A percentile compares a stretch with the other conserved stretches of the same genome.
Evolutionary conservation across 2,888 invertebrate species (phyloP).

Genomic region (Tachina fera): DNA sequence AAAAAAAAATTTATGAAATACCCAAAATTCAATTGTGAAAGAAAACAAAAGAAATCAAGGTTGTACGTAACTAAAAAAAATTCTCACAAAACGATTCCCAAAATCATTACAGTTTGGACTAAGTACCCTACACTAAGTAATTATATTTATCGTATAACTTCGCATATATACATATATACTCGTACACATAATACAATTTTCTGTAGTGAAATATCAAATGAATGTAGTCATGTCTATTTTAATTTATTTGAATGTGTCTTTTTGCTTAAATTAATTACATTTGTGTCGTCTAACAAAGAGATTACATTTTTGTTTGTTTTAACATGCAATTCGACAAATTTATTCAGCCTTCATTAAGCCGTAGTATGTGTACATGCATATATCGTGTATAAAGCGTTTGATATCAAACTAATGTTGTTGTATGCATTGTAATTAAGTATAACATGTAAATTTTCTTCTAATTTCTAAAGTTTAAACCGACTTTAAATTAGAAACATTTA

Average conservation of each 20-base stretch:
- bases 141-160: too few relatives aligned
- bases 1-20: slow-evolving; percentile 11
- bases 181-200: not conserved
- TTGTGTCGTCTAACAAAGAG: slow-evolving; percentile 17
- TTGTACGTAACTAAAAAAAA: slow-evolving; percentile 10
- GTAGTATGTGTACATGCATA: too few relatives aligned
- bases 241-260: slow-evolving; percentile 22
- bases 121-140: not conserved
- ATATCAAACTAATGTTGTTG: slow-evolving; percentile 6
- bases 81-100: slow-evolving; percentile 35
- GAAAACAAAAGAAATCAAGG: slow-evolving; percentile 54
- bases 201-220: slow-evolving; percentile 19
- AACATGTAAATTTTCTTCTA: slow-evolving; percentile 6
- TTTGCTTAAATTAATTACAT: slow-evolving; percentile 8
- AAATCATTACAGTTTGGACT: not conserved
- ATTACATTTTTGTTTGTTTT: slow-evolving; percentile 24
- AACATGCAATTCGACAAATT: slow-evolving; percentile 56
- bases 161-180: not conserved
- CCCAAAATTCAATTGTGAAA: slow-evolving; percentile 35
- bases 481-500: slow-evolving; percentile 5
- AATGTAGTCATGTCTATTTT: slow-evolving; percentile 14
- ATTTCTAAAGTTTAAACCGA: slow-evolving; percentile 21
- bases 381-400: not conserved
- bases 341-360: slow-evolving; percentile 45
- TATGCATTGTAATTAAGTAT: slow-evolving; percentile 11